Base-by-base conservation (phyloP, 2,113 vertebrate genomes). In the Pteronura brasiliensis region DNA sequence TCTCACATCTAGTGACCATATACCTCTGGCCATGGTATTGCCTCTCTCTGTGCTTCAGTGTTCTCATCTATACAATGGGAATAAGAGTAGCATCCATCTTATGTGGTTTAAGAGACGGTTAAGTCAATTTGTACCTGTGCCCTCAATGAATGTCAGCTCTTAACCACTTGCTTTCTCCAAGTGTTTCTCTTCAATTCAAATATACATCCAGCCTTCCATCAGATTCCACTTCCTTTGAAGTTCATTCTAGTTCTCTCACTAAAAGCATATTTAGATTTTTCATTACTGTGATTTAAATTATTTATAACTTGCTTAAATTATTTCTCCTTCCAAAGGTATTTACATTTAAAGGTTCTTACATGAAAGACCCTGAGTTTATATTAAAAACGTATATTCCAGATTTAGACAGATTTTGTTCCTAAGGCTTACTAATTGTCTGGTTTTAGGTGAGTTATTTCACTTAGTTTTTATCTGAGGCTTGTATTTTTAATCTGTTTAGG, bases 261-360 rank as follows among this genome's bases (percentile, higher is more conserved):
- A 71, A 85, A 74, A 74, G 39, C 81, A 49, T 20, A 67, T 52
- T 71, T 82, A 93, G 21, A 15, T 83, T 21, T 92, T 96, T 84
- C 69, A 92, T 42, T 90, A 96, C 95, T 92, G 80, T 90, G 49
- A 88, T 95, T 95, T 93, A 90, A 95, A 94, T 96, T 95, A 96
- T 96, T 93, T 95, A 85, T 86, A 82, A 72, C 29, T 85, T 67
- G 63, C 52, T 85, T 96, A 84, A 85, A 84, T 93, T 95, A 88
- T 77, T 92, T 95, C 94, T 85, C 31, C 13, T 82, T 95, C 47
- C 49, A 88, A 80, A 90, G 42, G 47, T 84, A 96, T 81, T 94
- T 90, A 96, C 65, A 89, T 94, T 96, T 92, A 93, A 92, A 94
- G 36, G 72, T 10, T 85, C 27, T 65, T 84, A 27, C 34, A 92